Conservation (phyloP, 2,888 invertebrate species). For the Amitus sp. region DNA sequence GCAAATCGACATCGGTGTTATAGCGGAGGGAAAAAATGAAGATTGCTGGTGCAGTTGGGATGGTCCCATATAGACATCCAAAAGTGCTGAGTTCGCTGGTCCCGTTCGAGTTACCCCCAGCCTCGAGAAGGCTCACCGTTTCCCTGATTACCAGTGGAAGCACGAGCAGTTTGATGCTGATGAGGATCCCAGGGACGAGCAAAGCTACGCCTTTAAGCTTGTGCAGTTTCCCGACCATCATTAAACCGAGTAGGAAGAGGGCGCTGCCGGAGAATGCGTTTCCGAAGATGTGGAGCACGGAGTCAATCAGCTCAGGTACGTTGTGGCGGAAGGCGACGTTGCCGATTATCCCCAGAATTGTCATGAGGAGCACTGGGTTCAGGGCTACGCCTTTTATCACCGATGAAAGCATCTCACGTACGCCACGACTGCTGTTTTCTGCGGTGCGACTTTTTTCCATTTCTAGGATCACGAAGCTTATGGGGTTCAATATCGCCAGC, state of each 20-base stretch:
- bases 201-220: conserved; percentile 81
- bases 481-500: conserved; percentile 89
- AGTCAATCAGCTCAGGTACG: conserved; percentile 79
- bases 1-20: conserved; percentile 86
- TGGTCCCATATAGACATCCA: conserved; percentile 95
- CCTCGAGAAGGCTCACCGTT: conserved; percentile 79
- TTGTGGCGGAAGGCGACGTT: conserved; percentile 84
- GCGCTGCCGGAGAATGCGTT: conserved; percentile 93
- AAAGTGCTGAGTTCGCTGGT: conserved; percentile 88
- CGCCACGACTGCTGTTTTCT: no score
- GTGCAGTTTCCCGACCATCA: conserved; percentile 92
- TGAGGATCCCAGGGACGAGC: conserved; percentile 85
- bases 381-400: conserved; percentile 77
- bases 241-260: conserved; percentile 87
- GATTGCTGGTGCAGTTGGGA: conserved; percentile 95
- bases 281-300: conserved; percentile 82
- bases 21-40: conserved; percentile 94
- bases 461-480: conserved; percentile 91
- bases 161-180: conserved; percentile 88
- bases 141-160: conserved; percentile 89
- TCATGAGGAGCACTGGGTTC: conserved; percentile 94
- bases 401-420: conserved; percentile 51
- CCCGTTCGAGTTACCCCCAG: conserved; percentile 77
- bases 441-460: conserved; percentile 71
- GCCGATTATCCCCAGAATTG: conserved; percentile 87